phyloP scores from a whole-genome alignment of 1,140 invertebrate genomes.

The Halyomorpha halys region DNA sequence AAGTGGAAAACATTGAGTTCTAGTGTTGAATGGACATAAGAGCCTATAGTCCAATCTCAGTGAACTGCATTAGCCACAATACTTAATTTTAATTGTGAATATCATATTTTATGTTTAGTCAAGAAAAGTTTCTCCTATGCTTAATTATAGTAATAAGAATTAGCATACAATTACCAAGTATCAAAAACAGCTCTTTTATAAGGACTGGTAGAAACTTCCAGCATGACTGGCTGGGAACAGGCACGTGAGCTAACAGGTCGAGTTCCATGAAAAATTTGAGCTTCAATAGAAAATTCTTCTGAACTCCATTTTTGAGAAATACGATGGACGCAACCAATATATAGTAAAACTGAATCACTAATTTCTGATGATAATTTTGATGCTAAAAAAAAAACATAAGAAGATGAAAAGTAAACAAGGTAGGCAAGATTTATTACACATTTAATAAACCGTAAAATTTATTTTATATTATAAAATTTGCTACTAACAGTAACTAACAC shows the following conservation, averaged over 20 bases:
- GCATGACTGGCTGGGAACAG: conserved; percentile 46
- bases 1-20: no score
- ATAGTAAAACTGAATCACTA: conserved; percentile 66
- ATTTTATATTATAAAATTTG: no score
- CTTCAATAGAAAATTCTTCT: conserved; percentile 71
- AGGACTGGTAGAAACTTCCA: conserved; percentile 52
- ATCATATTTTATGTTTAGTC: no score
- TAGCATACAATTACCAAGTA: conserved; percentile 52
- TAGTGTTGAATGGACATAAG: no score
- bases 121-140: no score
- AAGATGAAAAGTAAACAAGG: background rate
- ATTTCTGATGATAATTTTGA: conserved; percentile 55
- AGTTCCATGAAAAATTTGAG: conserved; percentile 79
- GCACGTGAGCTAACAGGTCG: conserved; percentile 58
- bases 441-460: no score
- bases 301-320: conserved; percentile 66
- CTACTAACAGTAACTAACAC: no score
- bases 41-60: no score
- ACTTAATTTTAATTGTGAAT: no score
- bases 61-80: no score
- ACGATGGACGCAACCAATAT: conserved; percentile 74
- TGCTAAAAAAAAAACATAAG: conserved; percentile 40
- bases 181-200: conserved; percentile 74
- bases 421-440: no score
- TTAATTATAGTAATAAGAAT: conserved; percentile 23